Evolutionary conservation across 2,888 invertebrate genomes (phyloP), one percentile per base, ranked within the genome.

Genomic region (Xestia c-nigrum): DNA sequence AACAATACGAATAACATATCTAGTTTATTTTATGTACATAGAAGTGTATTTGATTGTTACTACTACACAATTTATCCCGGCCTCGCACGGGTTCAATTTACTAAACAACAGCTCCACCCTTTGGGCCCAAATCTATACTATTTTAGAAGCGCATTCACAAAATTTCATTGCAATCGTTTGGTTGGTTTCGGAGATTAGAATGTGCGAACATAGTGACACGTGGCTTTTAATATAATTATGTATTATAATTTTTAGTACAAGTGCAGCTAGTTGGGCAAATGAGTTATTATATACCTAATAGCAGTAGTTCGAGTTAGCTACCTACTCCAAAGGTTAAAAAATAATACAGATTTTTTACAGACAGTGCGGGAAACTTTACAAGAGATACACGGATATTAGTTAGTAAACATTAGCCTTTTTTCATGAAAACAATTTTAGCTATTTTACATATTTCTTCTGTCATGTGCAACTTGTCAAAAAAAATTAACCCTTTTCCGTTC

Each of bases 11-110:
- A 66, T 69, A 81, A 76, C 76, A 81, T 31, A 31, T 3, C 31
- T 31, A 74, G 55, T 80, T 72, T 61, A 81, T 76, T 72, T 72
- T 72, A 66, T 83, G 47, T 76, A 83, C 74, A 85, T 76, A 68
- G 47, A 71, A 68, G 69, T 72, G 55, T 72, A 64, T 70, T 81
- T 74, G 57, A 69, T 72, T 74, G 71, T 57, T 38, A 38, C 38
- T 40, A 69, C 40, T 40, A 40, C 76, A 81, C 21, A 72, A 81
- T 72, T 85, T 85, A 59, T 70, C 57, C 52, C 24, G 57, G 57
- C 24, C 24, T 24, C 57, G 31, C 16, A 16, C 31, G 59, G 31
- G 31, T 16, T 0, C 57, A 57, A 57, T 57, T 31, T 31, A 16
- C 7, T 59, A 59, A 61, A 61, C 61, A 61, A 10, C 7, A 59